These are phyloP conservation scores for Trissolcus japonicus DNA, from an alignment of 2,888 invertebrate genomes.

Conservation along the genomic window DNA sequence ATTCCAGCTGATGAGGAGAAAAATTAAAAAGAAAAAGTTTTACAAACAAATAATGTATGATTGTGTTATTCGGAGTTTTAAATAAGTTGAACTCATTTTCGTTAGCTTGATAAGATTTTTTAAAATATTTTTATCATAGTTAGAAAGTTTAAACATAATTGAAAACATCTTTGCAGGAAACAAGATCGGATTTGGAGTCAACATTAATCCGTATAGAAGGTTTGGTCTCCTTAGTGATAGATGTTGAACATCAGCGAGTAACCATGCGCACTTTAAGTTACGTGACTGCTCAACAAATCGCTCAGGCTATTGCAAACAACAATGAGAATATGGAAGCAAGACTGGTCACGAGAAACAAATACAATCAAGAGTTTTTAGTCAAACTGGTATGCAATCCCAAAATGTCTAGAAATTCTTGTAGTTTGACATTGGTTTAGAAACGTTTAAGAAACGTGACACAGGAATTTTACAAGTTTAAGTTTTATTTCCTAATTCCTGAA, in stretches of 20 bases:
- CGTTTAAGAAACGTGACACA: too few relatives aligned
- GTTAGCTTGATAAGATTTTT: not conserved
- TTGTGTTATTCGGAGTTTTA: too few relatives aligned
- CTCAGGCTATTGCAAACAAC: slow-evolving; percentile 72
- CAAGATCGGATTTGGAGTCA: slow-evolving; percentile 72
- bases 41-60: too few relatives aligned
- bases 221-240: slow-evolving; percentile 74
- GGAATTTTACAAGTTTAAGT: too few relatives aligned
- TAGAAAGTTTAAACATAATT: not conserved
- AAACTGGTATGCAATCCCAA: slow-evolving; percentile 65
- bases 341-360: slow-evolving; percentile 74
- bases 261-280: slow-evolving; percentile 75
- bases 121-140: too few relatives aligned
- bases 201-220: slow-evolving; percentile 74
- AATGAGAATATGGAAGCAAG: slow-evolving; percentile 73
- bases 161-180: slow-evolving; percentile 65
- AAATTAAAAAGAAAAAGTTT: too few relatives aligned
- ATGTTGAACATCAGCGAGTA: slow-evolving; percentile 75
- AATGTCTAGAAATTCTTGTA: not conserved
- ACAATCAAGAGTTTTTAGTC: slow-evolving; percentile 75
- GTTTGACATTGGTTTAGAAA: not conserved
- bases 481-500: too few relatives aligned
- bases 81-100: too few relatives aligned
- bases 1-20: too few relatives aligned
- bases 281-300: slow-evolving; percentile 73